Percentiles rank a stretch among this genome's conserved stretches.
Evolutionary conservation across 2,888 invertebrate genomes (phyloP).

Genomic region (Acleris laterana): DNA sequence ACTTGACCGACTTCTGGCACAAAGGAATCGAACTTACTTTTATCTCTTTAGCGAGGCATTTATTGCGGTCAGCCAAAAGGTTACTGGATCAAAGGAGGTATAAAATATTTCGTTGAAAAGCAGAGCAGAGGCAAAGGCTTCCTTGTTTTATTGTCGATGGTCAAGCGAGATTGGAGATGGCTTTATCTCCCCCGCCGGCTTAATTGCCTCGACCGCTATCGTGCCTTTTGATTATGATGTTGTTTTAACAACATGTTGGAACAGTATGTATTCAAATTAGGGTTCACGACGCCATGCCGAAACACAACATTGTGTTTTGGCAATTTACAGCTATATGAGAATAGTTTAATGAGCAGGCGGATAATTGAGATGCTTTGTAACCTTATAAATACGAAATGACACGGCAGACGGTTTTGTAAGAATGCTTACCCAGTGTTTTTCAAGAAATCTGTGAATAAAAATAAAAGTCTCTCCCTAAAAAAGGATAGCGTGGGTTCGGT

Average conservation of each 20-base stretch:
- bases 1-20: slow-evolving; percentile 68
- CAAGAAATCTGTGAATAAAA: not conserved
- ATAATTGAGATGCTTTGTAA: not conserved
- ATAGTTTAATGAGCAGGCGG: slow-evolving; percentile 17
- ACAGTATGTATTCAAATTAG: slow-evolving; percentile 32
- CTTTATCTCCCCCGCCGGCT: slow-evolving; percentile 43
- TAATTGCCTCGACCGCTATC: slow-evolving; percentile 31
- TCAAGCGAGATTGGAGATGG: slow-evolving; percentile 47
- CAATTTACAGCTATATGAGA: slow-evolving; percentile 27
- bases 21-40: slow-evolving; percentile 71
- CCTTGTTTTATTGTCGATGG: slow-evolving; percentile 46
- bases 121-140: slow-evolving; percentile 37
- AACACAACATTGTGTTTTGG: slow-evolving; percentile 8
- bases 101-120: slow-evolving; percentile 56
- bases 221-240: slow-evolving; percentile 47
- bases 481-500: slow-evolving; percentile 1
- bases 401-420: not conserved
- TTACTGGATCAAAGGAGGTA: slow-evolving; percentile 65
- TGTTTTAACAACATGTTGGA: slow-evolving; percentile 42
- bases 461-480: not conserved
- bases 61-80: slow-evolving; percentile 74
- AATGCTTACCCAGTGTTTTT: no score
- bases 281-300: slow-evolving; percentile 16
- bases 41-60: slow-evolving; percentile 71
- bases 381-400: not conserved